Percentiles rank a stretch among this genome's conserved stretches.
These are phyloP conservation scores for Nyctibius bracteatus DNA, from an alignment of 2,113 vertebrate genomes.

Conservation along the genomic window DNA sequence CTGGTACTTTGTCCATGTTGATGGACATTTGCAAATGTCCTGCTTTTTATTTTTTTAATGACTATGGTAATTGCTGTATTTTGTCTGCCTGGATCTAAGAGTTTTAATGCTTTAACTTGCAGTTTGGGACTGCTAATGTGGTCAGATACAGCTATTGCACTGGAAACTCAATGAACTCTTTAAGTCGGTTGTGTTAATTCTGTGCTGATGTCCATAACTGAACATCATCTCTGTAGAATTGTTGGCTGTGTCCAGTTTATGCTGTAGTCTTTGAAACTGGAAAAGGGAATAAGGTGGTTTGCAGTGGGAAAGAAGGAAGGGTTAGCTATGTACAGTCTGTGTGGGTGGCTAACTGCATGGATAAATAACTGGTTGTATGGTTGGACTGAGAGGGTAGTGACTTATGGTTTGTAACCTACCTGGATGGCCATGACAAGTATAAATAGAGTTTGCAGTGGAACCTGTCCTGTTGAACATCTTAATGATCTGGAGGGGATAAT, in stretches of 20 bases:
- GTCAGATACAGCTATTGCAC: background rate
- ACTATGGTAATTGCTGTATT: background rate
- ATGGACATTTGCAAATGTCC: background rate
- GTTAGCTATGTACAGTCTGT: background rate
- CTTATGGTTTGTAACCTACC: background rate
- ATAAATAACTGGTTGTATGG: background rate
- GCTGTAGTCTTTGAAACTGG: background rate
- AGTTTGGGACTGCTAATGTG: background rate
- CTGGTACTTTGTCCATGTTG: background rate
- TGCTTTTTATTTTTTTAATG: background rate
- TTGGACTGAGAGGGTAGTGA: background rate
- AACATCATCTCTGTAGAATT: background rate
- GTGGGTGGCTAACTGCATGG: background rate
- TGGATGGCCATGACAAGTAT: background rate
- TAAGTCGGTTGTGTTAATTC: background rate
- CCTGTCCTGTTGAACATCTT: background rate
- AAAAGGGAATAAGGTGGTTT: background rate
- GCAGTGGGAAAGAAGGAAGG: background rate
- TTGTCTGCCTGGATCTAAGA: background rate
- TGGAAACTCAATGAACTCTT: background rate
- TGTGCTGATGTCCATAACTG: background rate
- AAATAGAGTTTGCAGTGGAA: background rate
- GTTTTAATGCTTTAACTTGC: background rate
- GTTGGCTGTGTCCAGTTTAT: background rate
- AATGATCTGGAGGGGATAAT: background rate